A percentile compares a stretch with the other conserved stretches of the same genome.
Conservation (phyloP, 2,888 invertebrate species). For the Bombylius discolor region DNA sequence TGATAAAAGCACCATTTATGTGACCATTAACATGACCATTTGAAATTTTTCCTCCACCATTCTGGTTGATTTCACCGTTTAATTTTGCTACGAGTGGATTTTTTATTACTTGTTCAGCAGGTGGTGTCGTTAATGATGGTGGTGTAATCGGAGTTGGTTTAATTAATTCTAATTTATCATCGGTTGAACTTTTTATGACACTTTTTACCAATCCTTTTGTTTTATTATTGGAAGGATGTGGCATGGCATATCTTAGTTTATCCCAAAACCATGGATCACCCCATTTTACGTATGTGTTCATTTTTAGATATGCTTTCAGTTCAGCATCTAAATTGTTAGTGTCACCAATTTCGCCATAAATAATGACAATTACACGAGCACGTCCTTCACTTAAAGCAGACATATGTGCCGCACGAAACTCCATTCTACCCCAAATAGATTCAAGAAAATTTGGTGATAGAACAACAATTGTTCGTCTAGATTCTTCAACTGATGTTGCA, state of each 20-base stretch:
- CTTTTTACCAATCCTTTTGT: constrained; percentile 31
- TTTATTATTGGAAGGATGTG: constrained; percentile 38
- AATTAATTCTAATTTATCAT: constrained; percentile 36
- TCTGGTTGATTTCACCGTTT: constrained; percentile 28
- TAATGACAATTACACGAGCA: constrained; percentile 58
- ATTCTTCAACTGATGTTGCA: constrained; percentile 53
- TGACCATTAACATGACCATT: constrained; percentile 29
- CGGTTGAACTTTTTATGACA: constrained; percentile 30
- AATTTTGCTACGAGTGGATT: constrained; percentile 32
- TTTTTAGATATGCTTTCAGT: constrained; percentile 54
- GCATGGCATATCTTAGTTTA: constrained; percentile 59
- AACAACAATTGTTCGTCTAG: constrained; percentile 55
- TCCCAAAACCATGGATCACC: constrained; percentile 75
- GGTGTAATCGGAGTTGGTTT: constrained; percentile 35
- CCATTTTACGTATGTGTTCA: constrained; percentile 71
- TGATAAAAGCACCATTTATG: constrained; percentile 36
- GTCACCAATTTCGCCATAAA: constrained; percentile 55
- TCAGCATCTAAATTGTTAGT: constrained; percentile 51
- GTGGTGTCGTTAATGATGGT: constrained; percentile 31
- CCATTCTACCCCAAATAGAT: constrained; percentile 63
- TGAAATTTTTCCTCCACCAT: constrained; percentile 18
- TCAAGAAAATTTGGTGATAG: constrained; percentile 58
- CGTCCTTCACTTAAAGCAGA: constrained; percentile 54
- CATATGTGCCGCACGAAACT: constrained; percentile 61
- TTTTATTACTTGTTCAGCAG: constrained; percentile 29